Percentiles rank a stretch among this genome's conserved stretches.
Conservation (phyloP, 1,140 invertebrate genomes). For the Polypedilum vanderplanki region DNA sequence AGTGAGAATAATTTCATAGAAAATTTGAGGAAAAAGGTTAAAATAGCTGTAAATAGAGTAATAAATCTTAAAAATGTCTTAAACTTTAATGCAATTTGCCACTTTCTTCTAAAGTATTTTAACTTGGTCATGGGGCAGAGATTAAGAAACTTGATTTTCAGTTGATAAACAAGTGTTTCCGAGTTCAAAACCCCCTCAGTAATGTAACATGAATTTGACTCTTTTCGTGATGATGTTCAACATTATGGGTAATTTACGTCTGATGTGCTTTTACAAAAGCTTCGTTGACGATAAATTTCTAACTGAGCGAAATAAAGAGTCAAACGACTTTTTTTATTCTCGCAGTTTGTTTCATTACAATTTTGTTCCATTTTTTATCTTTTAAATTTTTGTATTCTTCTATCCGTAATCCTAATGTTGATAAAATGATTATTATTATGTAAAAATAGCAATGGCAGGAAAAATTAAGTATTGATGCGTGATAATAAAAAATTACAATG, state of each 20-base stretch:
- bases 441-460: too few species aligned
- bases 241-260: slow-evolving; percentile 2
- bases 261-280: not conserved
- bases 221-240: not conserved
- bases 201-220: not conserved
- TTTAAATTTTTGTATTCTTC: not conserved
- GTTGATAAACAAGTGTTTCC: not conserved
- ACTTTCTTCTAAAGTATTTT: not conserved
- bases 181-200: not conserved
- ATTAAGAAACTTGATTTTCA: not conserved
- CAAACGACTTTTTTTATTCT: not conserved
- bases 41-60: slow-evolving; percentile 5
- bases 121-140: not conserved
- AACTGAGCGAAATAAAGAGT: not conserved
- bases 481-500: too few species aligned
- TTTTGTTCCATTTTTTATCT: slow-evolving; percentile 23
- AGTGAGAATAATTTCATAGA: not conserved
- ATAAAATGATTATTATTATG: too few species aligned
- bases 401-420: too few species aligned
- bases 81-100: not conserved
- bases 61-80: not conserved
- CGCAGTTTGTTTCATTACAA: slow-evolving; percentile 2
- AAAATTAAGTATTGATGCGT: too few species aligned
- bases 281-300: not conserved
- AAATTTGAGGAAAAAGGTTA: not conserved